Percentiles rank a stretch among this genome's conserved stretches.
These are phyloP conservation scores for Glaucomys volans DNA, from an alignment of 2,113 vertebrate genomes.

Conservation along the genomic window DNA sequence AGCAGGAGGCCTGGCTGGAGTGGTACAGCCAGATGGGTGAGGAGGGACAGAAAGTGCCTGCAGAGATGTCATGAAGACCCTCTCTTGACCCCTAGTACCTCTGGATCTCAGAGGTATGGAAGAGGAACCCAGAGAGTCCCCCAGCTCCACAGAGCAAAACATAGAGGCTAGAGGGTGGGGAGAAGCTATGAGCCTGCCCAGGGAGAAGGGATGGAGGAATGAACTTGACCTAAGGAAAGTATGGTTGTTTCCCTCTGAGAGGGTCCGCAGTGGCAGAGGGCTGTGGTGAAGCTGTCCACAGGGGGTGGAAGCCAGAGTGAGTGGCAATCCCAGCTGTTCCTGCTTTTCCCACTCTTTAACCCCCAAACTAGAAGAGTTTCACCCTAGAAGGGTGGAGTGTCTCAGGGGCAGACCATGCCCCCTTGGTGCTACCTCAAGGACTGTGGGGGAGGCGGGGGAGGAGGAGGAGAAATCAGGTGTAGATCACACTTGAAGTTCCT, in stretches of 20 bases:
- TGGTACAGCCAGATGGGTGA: neutral
- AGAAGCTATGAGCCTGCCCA: neutral
- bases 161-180: neutral
- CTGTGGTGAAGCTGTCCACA: neutral
- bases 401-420: neutral
- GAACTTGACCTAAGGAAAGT: neutral
- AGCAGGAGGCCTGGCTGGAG: neutral
- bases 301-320: neutral
- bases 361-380: neutral
- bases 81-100: neutral
- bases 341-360: neutral
- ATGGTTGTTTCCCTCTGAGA: neutral
- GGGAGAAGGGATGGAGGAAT: neutral
- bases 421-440: neutral
- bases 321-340: neutral
- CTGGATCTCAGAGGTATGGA: neutral
- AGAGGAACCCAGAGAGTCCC: neutral
- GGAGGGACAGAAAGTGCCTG: neutral
- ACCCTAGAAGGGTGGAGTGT: neutral
- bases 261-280: neutral
- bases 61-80: neutral
- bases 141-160: neutral
- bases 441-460: neutral
- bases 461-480: neutral
- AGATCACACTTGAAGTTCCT: neutral